Conservation (phyloP, 2,797 vertebrate species). For the Forpus xanthops region DNA sequence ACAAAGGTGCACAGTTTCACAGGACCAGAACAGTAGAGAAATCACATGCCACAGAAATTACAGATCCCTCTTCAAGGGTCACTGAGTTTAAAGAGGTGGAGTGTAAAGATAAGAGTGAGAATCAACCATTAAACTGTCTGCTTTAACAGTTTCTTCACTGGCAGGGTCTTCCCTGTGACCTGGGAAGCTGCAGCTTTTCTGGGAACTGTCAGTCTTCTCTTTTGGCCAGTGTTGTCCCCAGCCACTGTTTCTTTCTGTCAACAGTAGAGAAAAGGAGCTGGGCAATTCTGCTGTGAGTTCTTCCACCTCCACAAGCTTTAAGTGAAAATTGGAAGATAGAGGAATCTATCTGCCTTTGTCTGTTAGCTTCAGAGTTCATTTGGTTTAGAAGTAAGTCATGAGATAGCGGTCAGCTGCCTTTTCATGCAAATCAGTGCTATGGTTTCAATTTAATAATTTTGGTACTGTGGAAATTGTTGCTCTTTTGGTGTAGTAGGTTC, state of each 20-base stretch:
- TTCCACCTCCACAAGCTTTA: background rate
- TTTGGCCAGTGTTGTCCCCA: background rate
- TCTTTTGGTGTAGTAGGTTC: constrained; percentile 33
- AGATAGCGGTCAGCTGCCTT: constrained; percentile 45
- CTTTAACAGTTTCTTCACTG: background rate
- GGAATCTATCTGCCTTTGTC: background rate
- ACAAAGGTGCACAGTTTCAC: background rate
- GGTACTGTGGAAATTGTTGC: constrained; percentile 6
- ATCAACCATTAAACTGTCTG: background rate
- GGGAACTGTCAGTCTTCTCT: background rate
- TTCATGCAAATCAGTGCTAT: constrained; percentile 28
- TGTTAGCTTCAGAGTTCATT: constrained; percentile 17
- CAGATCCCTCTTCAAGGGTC: background rate
- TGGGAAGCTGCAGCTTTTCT: background rate
- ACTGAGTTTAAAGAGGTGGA: background rate
- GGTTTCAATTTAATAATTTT: constrained; percentile 25
- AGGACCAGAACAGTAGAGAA: background rate
- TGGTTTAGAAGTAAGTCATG: constrained; percentile 46
- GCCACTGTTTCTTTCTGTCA: background rate
- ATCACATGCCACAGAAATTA: background rate
- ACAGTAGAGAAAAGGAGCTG: background rate
- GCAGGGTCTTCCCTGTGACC: background rate
- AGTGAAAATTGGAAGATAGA: background rate
- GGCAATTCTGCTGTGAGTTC: background rate
- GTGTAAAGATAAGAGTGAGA: background rate